Evolutionary conservation across 1,140 invertebrate genomes (phyloP).

Genomic region (Sitophilus oryzae): DNA sequence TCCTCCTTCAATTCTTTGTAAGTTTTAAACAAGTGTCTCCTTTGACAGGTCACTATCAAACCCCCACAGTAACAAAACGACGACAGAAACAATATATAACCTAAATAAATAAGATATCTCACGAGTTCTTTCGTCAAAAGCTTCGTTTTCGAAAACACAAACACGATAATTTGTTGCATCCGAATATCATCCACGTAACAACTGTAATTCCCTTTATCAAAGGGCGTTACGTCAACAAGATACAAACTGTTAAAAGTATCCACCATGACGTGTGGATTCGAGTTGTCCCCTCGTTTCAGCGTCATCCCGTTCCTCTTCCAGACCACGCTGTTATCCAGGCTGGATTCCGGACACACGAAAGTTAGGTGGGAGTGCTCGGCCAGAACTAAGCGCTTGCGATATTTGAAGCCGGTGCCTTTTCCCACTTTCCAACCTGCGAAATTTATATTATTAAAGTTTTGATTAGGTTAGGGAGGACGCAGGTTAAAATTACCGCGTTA

Average conservation of each 20-base stretch:
- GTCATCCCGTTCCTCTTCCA: slow-evolving; percentile 47
- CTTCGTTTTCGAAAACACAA: slow-evolving; percentile 36
- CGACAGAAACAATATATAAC: slow-evolving; percentile 49
- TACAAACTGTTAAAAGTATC: slow-evolving; percentile 54
- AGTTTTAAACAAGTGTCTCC: slow-evolving; percentile 37
- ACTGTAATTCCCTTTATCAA: slow-evolving; percentile 53
- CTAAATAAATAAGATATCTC: slow-evolving; percentile 51
- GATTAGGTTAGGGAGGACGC: no score
- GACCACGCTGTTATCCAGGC: slow-evolving; percentile 42
- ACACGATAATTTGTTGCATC: slow-evolving; percentile 49
- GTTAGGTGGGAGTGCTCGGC: slow-evolving; percentile 48
- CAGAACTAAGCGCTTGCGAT: slow-evolving; percentile 47
- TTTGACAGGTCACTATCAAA: slow-evolving; percentile 45
- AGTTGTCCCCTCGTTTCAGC: slow-evolving; percentile 44
- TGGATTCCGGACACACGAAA: slow-evolving; percentile 49
- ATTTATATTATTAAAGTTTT: neutral
- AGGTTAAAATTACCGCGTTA: no score
- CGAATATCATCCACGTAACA: slow-evolving; percentile 49
- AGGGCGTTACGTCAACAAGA: slow-evolving; percentile 48
- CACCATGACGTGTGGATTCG: slow-evolving; percentile 47
- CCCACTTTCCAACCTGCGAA: slow-evolving; percentile 39
- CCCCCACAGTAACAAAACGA: slow-evolving; percentile 50
- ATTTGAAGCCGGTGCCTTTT: slow-evolving; percentile 46
- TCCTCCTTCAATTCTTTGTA: slow-evolving; percentile 38
- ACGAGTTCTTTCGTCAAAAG: slow-evolving; percentile 43